A percentile compares a stretch with the other conserved stretches of the same genome.
phyloP scores from a whole-genome alignment of 2,888 invertebrate genomes.

The Mesorhabditis sp. region DNA sequence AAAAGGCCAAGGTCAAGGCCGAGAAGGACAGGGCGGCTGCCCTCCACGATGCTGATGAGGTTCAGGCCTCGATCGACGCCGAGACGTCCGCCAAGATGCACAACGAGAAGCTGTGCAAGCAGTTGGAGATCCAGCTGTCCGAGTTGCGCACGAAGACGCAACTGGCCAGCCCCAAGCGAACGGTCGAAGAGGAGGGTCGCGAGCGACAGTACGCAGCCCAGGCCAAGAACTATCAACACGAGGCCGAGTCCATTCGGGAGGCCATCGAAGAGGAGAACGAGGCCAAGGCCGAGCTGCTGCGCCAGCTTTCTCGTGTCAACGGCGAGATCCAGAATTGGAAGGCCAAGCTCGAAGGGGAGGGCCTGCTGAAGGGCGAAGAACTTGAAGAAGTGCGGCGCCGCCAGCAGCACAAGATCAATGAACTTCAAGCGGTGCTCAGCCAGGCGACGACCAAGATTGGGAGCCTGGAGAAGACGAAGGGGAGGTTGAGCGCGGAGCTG shows the following conservation, averaged over 20 bases:
- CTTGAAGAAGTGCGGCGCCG: conserved; percentile 7
- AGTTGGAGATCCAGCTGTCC: conserved; percentile 71
- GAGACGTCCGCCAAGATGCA: conserved; percentile 97
- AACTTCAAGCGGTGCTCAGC: conserved; percentile 79
- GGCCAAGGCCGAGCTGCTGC: conserved; percentile 88
- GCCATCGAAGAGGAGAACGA: conserved; percentile 99
- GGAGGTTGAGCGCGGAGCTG: conserved; percentile 75
- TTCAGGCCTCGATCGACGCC: conserved; percentile 91
- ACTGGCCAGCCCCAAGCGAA: conserved; percentile 87
- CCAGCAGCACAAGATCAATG: conserved; percentile 9
- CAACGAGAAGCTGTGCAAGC: conserved; percentile 96
- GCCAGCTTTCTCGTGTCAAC: conserved; percentile 86
- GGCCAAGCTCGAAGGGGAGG: conserved; percentile 87
- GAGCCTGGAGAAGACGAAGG: conserved; percentile 90
- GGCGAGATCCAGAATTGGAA: conserved; percentile 71
- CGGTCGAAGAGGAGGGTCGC: conserved; percentile 85
- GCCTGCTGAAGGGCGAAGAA: conserved; percentile 69
- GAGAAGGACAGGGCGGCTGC: conserved; percentile 87
- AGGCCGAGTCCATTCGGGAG: conserved; percentile 95
- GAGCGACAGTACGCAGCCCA: conserved; percentile 64
- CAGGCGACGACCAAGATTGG: conserved; percentile 93
- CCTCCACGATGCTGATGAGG: conserved; percentile 94
- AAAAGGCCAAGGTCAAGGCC: conserved; percentile 96
- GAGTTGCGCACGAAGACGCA: conserved; percentile 91
- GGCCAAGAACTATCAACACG: conserved; percentile 93